Percentiles rank a stretch among this genome's conserved stretches.
Evolutionary conservation across 2,797 vertebrate species (phyloP).

Genomic region (Pangasius sanitwongsei): DNA sequence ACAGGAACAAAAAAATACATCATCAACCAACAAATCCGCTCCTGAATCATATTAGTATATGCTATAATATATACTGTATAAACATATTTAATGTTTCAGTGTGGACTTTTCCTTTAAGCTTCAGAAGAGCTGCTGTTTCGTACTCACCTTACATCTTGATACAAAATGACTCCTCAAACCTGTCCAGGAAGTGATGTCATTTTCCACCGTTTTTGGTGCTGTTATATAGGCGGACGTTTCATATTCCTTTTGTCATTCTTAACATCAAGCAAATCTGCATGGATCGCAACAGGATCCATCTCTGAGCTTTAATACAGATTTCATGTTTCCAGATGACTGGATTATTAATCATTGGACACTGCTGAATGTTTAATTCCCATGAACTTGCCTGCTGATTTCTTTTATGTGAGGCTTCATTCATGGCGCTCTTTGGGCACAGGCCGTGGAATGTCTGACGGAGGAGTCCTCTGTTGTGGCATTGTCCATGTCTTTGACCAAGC

Average conservation of each 20-base stretch:
- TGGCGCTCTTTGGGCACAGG: conserved; percentile 48
- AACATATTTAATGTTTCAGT: background rate
- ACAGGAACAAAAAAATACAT: background rate
- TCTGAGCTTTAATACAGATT: conserved; percentile 54
- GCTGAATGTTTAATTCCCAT: conserved; percentile 57
- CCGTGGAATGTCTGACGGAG: conserved; percentile 47
- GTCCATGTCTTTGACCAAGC: conserved; percentile 48
- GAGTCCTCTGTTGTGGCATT: conserved; percentile 46
- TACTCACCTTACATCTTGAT: background rate
- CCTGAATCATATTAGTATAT: background rate
- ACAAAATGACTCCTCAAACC: background rate
- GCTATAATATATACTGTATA: background rate
- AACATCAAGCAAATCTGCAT: conserved; percentile 22
- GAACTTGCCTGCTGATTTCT: conserved; percentile 59
- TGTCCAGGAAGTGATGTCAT: conserved; percentile 24
- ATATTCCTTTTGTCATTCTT: conserved; percentile 14
- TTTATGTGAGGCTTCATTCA: conserved; percentile 51
- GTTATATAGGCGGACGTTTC: conserved; percentile 6
- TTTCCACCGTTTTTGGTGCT: background rate
- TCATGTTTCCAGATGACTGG: conserved; percentile 55
- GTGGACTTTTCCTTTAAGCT: background rate
- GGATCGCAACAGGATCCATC: conserved; percentile 27
- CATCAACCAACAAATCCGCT: background rate
- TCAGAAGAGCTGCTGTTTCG: background rate
- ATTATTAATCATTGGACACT: conserved; percentile 52